Evolutionary conservation across 2,888 invertebrate genomes (phyloP).

Genomic region (Dyspetes luteomarginatus): DNA sequence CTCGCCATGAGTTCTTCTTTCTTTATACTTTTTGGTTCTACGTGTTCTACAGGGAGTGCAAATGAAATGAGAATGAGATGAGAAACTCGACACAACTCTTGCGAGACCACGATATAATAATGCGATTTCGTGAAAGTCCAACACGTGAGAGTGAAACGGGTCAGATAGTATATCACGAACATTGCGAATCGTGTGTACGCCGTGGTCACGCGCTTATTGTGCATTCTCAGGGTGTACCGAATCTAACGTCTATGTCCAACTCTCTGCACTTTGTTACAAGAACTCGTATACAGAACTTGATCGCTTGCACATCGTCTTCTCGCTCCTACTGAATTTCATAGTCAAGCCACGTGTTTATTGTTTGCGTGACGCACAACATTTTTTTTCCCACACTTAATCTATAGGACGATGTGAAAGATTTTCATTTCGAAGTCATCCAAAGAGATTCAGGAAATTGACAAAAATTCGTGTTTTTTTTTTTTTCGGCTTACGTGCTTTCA

Average conservation of each 20-base stretch:
- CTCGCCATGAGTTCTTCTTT: not conserved
- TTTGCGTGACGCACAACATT: not conserved
- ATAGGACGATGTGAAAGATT: no score
- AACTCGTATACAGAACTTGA: not conserved
- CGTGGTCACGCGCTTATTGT: constrained; percentile 11
- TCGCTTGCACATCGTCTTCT: not conserved
- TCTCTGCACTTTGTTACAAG: not conserved
- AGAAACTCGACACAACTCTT: no score
- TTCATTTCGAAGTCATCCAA: no score
- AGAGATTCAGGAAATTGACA: no score
- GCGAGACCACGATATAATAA: constrained; percentile 16
- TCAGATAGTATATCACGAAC: constrained; percentile 34
- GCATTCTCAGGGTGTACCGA: constrained; percentile 4
- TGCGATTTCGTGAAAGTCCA: constrained; percentile 45
- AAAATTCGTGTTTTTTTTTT: no score
- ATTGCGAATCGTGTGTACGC: constrained; percentile 1
- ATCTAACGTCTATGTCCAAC: not conserved
- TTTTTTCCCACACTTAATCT: not conserved
- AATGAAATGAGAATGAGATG: not conserved
- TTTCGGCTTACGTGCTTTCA: no score
- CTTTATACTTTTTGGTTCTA: not conserved
- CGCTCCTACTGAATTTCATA: not conserved
- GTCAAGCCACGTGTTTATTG: not conserved
- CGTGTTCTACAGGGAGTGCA: not conserved
- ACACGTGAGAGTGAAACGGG: constrained; percentile 36